These are phyloP conservation scores for Cylas formicarius DNA, from an alignment of 1,140 invertebrate species.

Conservation along the genomic window DNA sequence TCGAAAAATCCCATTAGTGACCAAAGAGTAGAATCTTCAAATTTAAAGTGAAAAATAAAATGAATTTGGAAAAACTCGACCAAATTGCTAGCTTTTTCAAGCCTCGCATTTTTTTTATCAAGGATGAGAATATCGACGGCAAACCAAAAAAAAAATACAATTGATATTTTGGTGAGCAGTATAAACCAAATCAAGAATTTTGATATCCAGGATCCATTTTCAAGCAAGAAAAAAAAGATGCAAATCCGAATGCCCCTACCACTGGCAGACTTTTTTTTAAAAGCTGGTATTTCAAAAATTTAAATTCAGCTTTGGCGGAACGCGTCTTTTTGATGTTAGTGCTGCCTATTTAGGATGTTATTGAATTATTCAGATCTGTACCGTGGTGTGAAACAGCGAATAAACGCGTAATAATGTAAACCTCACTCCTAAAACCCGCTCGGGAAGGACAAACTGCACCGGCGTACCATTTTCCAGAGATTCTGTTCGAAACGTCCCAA, in stretches of 20 bases:
- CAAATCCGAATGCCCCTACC: neutral
- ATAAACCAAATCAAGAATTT: no score
- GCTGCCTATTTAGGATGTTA: constrained; percentile 36
- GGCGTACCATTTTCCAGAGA: no score
- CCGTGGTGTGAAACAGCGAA: constrained; percentile 35
- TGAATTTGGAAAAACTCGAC: no score
- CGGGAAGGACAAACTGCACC: constrained; percentile 10
- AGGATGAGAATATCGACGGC: no score
- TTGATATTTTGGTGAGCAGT: no score
- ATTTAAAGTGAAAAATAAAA: constrained; percentile 1
- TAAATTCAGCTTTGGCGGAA: constrained; percentile 25
- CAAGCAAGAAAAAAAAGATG: no score
- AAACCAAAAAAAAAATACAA: no score
- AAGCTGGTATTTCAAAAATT: constrained; percentile 22
- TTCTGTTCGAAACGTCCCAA: no score
- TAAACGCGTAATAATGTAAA: constrained; percentile 36
- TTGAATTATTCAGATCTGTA: constrained; percentile 38
- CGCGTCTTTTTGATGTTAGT: constrained; percentile 35
- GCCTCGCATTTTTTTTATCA: no score
- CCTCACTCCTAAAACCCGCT: constrained; percentile 27
- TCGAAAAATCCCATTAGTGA: no score
- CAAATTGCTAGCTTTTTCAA: no score
- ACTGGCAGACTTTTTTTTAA: constrained; percentile 10
- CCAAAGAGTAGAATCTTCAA: neutral
- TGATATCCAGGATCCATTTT: no score